These are phyloP conservation scores for Catalaphyllia jardinei DNA, from an alignment of 64 coral and sea anemone species.

Conservation along the genomic window DNA sequence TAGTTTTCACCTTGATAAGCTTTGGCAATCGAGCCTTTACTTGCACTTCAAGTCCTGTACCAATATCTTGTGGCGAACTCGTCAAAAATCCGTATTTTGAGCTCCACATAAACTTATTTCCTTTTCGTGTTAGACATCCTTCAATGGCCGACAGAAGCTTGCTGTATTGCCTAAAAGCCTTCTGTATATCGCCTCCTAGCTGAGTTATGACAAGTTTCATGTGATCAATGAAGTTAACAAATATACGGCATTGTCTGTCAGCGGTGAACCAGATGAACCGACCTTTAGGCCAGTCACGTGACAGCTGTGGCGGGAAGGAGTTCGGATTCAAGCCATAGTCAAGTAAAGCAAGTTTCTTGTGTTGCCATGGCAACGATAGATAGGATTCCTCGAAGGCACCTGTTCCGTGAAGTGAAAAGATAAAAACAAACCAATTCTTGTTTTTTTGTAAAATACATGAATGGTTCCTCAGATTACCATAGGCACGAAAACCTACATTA, in stretches of 20 bases:
- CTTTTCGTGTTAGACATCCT: background rate
- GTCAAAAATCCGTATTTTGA: conserved; percentile 50
- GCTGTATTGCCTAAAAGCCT: conserved; percentile 10
- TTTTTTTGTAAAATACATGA: no score
- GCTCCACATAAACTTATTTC: conserved; percentile 27
- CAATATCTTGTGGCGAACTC: conserved; percentile 15
- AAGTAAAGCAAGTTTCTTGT: background rate
- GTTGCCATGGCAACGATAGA: background rate
- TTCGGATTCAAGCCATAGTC: background rate
- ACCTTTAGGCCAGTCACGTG: conserved; percentile 11
- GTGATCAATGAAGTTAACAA: conserved; percentile 41
- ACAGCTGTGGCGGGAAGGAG: background rate
- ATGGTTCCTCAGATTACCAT: no score
- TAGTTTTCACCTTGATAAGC: conserved; percentile 22
- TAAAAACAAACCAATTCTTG: no score
- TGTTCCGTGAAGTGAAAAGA: background rate
- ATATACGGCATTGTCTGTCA: background rate
- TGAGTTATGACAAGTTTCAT: conserved; percentile 33
- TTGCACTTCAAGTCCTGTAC: conserved; percentile 43
- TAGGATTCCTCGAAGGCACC: background rate
- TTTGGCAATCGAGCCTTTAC: conserved; percentile 16
- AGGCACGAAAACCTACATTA: no score
- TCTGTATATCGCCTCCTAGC: conserved; percentile 11
- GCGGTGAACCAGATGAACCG: conserved; percentile 28
- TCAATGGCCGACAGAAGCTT: conserved; percentile 15